These are phyloP conservation scores for Microcebus jonahi DNA, from an alignment of 2,113 vertebrate species.

Conservation along the genomic window DNA sequence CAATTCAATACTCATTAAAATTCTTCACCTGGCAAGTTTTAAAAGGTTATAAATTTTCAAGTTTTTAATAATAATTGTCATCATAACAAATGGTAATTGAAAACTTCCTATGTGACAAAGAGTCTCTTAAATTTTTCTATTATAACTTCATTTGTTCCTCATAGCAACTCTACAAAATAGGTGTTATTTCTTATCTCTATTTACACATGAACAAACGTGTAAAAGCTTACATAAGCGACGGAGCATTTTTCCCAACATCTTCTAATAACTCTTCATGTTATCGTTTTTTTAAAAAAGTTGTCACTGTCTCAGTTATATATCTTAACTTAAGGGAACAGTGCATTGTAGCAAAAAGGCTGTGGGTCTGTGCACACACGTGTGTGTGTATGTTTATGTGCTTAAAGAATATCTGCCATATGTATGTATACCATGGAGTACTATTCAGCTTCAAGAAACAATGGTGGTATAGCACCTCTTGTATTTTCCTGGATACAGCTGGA, in stretches of 20 bases:
- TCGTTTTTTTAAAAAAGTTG: background rate
- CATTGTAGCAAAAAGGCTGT: background rate
- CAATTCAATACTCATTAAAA: slow-evolving; percentile 8
- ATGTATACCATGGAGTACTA: too few relatives aligned
- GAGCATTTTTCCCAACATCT: background rate
- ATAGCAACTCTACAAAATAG: background rate
- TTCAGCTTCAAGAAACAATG: too few relatives aligned
- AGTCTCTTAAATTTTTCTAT: slow-evolving; percentile 7
- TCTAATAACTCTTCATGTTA: background rate
- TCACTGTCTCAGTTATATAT: background rate
- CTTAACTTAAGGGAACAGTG: background rate
- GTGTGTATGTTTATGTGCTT: background rate
- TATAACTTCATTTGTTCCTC: background rate
- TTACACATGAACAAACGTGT: background rate
- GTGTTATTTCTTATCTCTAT: background rate
- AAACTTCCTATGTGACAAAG: background rate
- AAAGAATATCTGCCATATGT: background rate
- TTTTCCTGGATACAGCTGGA: too few relatives aligned
- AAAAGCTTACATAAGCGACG: background rate
- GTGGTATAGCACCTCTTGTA: too few relatives aligned
- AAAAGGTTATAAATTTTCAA: background rate
- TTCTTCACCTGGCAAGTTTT: slow-evolving; percentile 8
- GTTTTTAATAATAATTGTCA: slow-evolving; percentile 29
- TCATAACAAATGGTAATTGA: background rate
- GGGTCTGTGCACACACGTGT: background rate